Base-by-base conservation (phyloP, 2,888 invertebrate species). In the Rhimphoctona megacephalus region DNA sequence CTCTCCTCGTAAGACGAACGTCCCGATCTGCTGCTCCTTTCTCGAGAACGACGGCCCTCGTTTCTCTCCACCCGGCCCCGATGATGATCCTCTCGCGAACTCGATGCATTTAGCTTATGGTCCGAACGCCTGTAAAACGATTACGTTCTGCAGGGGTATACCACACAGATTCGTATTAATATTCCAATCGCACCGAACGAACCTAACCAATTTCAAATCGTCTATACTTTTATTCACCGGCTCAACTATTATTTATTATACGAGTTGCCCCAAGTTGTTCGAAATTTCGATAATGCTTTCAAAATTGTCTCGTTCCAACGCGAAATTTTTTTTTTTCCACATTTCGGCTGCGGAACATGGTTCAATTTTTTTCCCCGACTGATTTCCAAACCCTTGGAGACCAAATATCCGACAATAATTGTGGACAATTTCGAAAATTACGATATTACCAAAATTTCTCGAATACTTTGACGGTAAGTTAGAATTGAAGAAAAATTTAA, bases 61-160 rank as follows among this genome's bases (percentile, higher is more conserved):
- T 86, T 88, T 83, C 88, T 90, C 39, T 91, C 61, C 5, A 30
- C 61, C 91, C 46, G 89, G 7, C 61, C 85, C 74, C 91, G 90
- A 74, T 91, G 93, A 57, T 91, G 90, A 7, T 93, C 92, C 30
- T 93, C 93, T 46, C 91, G 93, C 39, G 91, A 89, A 87, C 88
- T 91, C 76, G 92, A 89, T 76, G 93, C 87, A 81, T 92, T 90
- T 83, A 91, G 92, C 79, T 93, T 93, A 88, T 92, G 89, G 88
- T 93, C 93, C 89, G 91, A 81, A 92, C 92, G 92, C 94, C 94
- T 94, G 94, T 94, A 94, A 94, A 94, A 94, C 91, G 92, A 94
- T 94, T 94, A 94, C 93, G 93, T 94, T 94, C 94, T 94, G 94
- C 94, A 94, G 94, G 93, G 94, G 92, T 94, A 92, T 92, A 94